phyloP scores from a whole-genome alignment of 2,797 vertebrate genomes.

The Sebastiscus tertius region DNA sequence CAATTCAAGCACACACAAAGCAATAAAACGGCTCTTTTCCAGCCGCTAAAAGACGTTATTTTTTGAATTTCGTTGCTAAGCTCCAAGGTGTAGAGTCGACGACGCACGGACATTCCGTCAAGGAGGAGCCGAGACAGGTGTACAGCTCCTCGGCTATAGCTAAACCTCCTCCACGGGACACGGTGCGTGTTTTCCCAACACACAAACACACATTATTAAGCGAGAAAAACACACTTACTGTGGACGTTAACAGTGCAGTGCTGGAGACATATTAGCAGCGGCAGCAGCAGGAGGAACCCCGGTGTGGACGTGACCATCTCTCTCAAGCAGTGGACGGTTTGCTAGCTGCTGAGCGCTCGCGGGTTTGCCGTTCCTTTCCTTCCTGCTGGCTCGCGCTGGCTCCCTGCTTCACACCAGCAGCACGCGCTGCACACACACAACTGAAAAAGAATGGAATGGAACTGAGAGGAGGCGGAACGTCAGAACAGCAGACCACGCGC shows the following conservation, averaged over 20 bases:
- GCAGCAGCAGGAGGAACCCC: constrained; percentile 63
- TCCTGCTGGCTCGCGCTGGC: constrained; percentile 25
- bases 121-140: constrained; percentile 62
- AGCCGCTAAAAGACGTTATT: neutral
- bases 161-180: constrained; percentile 6
- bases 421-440: constrained; percentile 36
- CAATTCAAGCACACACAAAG: neutral
- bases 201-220: neutral
- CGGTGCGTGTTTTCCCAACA: neutral
- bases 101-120: constrained; percentile 25
- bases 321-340: constrained; percentile 21
- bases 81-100: constrained; percentile 33
- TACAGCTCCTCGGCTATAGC: constrained; percentile 33
- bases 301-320: constrained; percentile 68
- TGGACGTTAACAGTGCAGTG: constrained; percentile 26
- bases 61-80: accelerated
- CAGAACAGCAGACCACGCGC: constrained; percentile 45
- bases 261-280: constrained; percentile 61
- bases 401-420: constrained; percentile 30
- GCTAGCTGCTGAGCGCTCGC: constrained; percentile 61
- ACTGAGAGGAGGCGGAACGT: neutral
- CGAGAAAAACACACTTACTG: constrained; percentile 46
- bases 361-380: constrained; percentile 22
- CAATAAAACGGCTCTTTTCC: neutral
- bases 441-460: neutral